Conservation (phyloP, 2,113 vertebrate species). For the Engystomops pustulosus region DNA sequence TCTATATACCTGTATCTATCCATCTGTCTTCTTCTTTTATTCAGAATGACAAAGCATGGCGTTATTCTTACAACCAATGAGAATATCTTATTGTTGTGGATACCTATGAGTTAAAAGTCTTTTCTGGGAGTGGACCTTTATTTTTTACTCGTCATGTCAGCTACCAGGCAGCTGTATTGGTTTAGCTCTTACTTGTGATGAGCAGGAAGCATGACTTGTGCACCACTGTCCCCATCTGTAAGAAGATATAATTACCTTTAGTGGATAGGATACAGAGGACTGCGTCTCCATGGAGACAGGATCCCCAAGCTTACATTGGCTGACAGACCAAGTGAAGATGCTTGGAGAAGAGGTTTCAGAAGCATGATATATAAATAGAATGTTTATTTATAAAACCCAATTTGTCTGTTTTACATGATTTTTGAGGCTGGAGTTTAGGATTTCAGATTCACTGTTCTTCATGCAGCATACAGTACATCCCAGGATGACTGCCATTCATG, state of each 20-base stretch:
- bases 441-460: background rate
- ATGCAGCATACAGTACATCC: too few species aligned
- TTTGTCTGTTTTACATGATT: conserved; percentile 31
- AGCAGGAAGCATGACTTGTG: conserved; percentile 16
- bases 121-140: background rate
- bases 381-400: conserved; percentile 2
- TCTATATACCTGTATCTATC: background rate
- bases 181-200: background rate
- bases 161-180: background rate
- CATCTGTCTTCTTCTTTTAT: background rate
- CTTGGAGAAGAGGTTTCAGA: background rate
- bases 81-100: background rate
- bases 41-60: too few species aligned
- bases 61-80: background rate
- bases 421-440: background rate
- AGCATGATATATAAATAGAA: background rate
- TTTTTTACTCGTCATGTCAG: background rate
- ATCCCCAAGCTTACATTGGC: background rate
- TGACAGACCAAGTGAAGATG: background rate
- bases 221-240: conserved; percentile 38
- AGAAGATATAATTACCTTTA: conserved; percentile 37
- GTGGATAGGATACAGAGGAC: conserved; percentile 11
- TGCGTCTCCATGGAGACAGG: conserved; percentile 25
- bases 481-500: background rate
- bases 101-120: background rate